Evolutionary conservation across 2,888 invertebrate species (phyloP), one percentile per base, ranked within the genome.

Genomic region (Mimumesa dahlbomi): DNA sequence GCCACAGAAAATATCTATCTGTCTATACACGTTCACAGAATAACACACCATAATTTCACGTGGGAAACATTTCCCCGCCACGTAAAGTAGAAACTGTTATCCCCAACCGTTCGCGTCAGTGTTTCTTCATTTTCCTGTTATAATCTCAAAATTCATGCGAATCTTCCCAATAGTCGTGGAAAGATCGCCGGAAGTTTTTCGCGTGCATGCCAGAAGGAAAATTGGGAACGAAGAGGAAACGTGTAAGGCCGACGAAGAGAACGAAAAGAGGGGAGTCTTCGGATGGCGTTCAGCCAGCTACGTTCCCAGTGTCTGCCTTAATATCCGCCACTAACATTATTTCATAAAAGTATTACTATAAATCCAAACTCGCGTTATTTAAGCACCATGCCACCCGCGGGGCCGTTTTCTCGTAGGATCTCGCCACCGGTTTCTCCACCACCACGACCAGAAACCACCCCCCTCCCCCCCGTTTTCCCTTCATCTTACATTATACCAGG

Each of bases 261-360:
- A 22, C 21, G 56, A 53, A 22, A 42, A 50, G 65, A 75, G 52
- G 61, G 67, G 68, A 66, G 69, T 74, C 72, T 54, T 58, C 52
- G 79, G 81, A 79, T 81, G 80, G 80, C 80, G 71, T 45, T 72
- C 59, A 74, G 82, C 82, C 82, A 81, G 74, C 70, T 69, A 69
- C 67, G 80, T 77, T 84, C 83, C 81, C 85, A 82, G 84, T 88
- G 89, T 89, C 89, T 87, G 87, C 85, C 85, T 88, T 89, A 89
- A 89, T 89, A 89, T 89, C 88, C 89, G 87, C 88, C 88, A 87
- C 89, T 89, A 89, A 88, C 89, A 87, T 89, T 89, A 89, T 88
- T 89, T 89, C 89, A 89, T 89, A 89, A 89, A 89, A 89, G 89
- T 89, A 89, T 89, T 86, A 88, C 89, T 87, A 89, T 89, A 89